Conservation (phyloP, 1,140 invertebrate genomes). For the Sarcophaga bullata region DNA sequence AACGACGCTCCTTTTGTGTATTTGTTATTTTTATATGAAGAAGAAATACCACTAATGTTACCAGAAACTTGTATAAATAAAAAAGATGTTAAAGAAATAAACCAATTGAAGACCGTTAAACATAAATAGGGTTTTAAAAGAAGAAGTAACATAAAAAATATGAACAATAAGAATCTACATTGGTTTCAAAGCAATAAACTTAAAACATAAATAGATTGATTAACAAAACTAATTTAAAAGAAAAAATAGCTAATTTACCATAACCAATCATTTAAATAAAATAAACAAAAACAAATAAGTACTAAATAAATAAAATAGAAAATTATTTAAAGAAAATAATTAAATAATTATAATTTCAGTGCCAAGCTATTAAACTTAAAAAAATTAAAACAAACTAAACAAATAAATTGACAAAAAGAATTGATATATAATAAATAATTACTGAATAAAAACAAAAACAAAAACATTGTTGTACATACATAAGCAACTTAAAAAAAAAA, state of each 20-base stretch:
- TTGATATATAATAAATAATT: constrained; percentile 43
- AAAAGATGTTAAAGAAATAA: constrained; percentile 26
- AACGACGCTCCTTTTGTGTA: constrained; percentile 5
- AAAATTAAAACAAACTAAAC: constrained; percentile 40
- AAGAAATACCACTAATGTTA: constrained; percentile 14
- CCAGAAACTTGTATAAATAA: constrained; percentile 39
- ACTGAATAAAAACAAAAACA: too few species aligned
- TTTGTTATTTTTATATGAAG: constrained; percentile 29
- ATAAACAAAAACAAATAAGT: constrained; percentile 35
- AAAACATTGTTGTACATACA: constrained; percentile 33
- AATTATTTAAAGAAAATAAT: constrained; percentile 38
- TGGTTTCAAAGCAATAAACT: constrained; percentile 43
- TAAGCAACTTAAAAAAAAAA: constrained; percentile 46
- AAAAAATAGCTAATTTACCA: constrained; percentile 45
- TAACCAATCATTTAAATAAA: constrained; percentile 52
- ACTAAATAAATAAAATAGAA: constrained; percentile 22
- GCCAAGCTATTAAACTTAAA: constrained; percentile 45
- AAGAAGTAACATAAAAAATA: constrained; percentile 42
- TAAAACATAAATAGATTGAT: constrained; percentile 41
- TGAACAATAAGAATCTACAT: constrained; percentile 35
- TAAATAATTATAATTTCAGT: constrained; percentile 44
- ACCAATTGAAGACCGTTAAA: constrained; percentile 39
- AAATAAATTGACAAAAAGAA: constrained; percentile 24
- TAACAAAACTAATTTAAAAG: constrained; percentile 38
- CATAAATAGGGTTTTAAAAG: constrained; percentile 44